Evolutionary conservation across 2,797 vertebrate species (phyloP).

Genomic region (Oreochromis mossambicus): DNA sequence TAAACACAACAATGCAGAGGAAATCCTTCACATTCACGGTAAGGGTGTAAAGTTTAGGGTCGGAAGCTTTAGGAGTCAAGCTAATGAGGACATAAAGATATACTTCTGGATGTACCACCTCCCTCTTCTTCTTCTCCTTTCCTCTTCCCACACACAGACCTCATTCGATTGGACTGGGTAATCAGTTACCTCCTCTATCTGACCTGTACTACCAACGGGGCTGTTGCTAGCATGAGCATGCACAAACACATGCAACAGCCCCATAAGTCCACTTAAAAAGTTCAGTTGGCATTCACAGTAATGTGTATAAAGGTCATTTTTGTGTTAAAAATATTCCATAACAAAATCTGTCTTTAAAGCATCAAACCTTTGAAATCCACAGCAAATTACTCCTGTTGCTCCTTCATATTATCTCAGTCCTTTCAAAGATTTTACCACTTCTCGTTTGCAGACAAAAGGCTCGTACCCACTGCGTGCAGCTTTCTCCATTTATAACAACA

Average conservation of each 20-base stretch:
- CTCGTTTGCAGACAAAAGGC: neutral
- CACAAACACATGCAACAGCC: neutral
- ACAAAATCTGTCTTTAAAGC: neutral
- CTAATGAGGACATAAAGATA: conserved; percentile 44
- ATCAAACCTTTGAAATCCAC: neutral
- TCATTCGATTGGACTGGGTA: conserved; percentile 69
- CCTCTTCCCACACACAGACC: conserved; percentile 48
- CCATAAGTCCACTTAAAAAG: conserved; percentile 23
- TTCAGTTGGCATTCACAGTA: neutral
- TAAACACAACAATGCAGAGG: conserved; percentile 44
- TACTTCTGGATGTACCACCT: conserved; percentile 14
- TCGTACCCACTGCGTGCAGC: rapidly evolving
- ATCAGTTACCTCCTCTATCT: conserved; percentile 75
- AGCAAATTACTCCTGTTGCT: neutral
- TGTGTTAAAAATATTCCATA: neutral
- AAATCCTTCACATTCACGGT: conserved; percentile 42
- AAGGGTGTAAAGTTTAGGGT: conserved; percentile 55
- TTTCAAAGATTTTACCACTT: neutral
- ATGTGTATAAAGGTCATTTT: neutral
- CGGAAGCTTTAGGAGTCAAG: conserved; percentile 34
- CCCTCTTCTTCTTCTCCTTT: neutral
- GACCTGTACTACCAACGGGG: conserved; percentile 36
- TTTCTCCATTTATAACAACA: neutral
- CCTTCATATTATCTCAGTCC: neutral
- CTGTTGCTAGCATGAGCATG: neutral